phyloP scores from a whole-genome alignment of 2,797 vertebrate genomes.

The Clarias laeviceps region DNA sequence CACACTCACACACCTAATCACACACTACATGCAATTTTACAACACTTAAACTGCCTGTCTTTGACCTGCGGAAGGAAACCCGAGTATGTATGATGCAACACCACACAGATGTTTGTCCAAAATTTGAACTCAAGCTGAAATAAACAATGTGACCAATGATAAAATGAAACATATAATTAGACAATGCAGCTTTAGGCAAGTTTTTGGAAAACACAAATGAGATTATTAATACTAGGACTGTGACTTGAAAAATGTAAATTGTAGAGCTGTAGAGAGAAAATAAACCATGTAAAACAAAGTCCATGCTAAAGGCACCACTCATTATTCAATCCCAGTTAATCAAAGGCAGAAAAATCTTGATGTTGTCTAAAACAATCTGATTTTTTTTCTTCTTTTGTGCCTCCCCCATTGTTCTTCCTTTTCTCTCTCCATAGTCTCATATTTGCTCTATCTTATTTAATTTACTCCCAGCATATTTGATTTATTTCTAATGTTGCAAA shows the following conservation, averaged over 20 bases:
- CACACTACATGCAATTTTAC: too few relatives aligned
- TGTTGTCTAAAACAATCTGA: slow-evolving; percentile 77
- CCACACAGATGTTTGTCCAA: neutral
- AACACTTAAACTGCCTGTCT: too few relatives aligned
- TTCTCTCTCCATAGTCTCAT: slow-evolving; percentile 68
- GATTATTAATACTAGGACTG: slow-evolving; percentile 56
- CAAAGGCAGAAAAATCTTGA: slow-evolving; percentile 57
- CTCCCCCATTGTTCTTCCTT: slow-evolving; percentile 25
- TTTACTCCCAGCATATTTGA: slow-evolving; percentile 75
- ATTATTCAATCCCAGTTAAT: neutral
- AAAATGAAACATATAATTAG: neutral
- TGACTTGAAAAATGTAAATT: neutral
- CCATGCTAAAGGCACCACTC: slow-evolving; percentile 65
- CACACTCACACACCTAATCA: too few relatives aligned
- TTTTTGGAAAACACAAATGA: slow-evolving; percentile 60
- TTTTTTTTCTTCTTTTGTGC: slow-evolving; percentile 66
- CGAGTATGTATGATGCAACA: too few relatives aligned
- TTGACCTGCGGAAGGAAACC: too few relatives aligned
- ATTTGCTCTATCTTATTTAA: slow-evolving; percentile 75
- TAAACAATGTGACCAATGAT: neutral
- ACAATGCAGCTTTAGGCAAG: slow-evolving; percentile 48
- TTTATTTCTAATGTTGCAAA: slow-evolving; percentile 75
- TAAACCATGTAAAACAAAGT: slow-evolving; percentile 63
- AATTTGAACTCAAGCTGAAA: neutral
- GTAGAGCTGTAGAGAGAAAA: slow-evolving; percentile 39